These are phyloP conservation scores for Toxotes jaculatrix DNA, from an alignment of 2,113 vertebrate genomes.

Conservation along the genomic window DNA sequence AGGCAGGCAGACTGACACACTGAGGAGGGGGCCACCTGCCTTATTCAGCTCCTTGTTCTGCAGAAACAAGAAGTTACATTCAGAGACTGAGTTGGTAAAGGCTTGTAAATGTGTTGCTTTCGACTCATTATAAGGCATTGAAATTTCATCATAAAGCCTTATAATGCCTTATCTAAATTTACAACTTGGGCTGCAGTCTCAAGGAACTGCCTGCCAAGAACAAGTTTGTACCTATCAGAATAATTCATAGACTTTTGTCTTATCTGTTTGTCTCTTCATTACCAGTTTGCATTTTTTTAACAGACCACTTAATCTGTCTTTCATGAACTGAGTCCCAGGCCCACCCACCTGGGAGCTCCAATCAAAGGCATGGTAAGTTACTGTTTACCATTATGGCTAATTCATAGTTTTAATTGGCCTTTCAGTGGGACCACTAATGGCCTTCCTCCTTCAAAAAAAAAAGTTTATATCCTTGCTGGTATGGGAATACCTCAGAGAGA, in stretches of 20 bases:
- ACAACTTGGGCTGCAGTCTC: background rate
- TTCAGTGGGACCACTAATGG: background rate
- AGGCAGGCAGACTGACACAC: constrained; percentile 58
- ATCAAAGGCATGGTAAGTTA: background rate
- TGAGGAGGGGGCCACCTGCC: constrained; percentile 56
- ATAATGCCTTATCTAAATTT: background rate
- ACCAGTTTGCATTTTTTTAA: too few relatives aligned
- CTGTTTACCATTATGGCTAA: background rate
- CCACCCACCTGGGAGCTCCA: background rate
- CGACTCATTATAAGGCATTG: background rate
- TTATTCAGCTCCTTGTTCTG: constrained; percentile 36
- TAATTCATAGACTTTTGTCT: background rate
- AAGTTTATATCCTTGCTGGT: constrained; percentile 1
- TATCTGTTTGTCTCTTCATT: background rate
- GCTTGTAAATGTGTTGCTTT: background rate
- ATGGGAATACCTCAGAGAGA: background rate
- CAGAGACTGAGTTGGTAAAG: constrained; percentile 27
- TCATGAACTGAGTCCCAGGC: background rate
- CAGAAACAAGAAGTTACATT: constrained; percentile 38
- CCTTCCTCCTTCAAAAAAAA: background rate
- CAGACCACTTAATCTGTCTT: background rate
- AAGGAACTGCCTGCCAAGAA: constrained; percentile 2
- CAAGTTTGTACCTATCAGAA: background rate
- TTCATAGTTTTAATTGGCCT: background rate
- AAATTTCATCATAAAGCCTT: background rate